Evolutionary conservation across 2,888 invertebrate species (phyloP), one percentile per base, ranked within the genome.

Genomic region (Dolichomitus sp.): DNA sequence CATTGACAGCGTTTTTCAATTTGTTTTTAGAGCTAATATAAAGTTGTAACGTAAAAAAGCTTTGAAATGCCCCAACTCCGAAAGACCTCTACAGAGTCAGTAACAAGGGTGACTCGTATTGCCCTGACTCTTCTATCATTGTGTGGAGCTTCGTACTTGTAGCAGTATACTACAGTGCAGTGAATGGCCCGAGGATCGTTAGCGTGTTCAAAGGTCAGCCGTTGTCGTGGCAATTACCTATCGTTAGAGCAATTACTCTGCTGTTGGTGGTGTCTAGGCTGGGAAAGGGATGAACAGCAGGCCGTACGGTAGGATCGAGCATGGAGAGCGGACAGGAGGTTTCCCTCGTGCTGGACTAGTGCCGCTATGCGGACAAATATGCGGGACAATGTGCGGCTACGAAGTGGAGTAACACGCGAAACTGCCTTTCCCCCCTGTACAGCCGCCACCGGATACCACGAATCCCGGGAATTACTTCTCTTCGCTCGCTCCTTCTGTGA

Each of bases 391-490:
- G 85, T 84, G 86, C 81, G 81, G 77, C 83, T 33, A 50, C 68
- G 59, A 81, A 74, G 72, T 82, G 30, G 78, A 85, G 81, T 82
- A 84, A 68, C 83, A 78, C 83, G 78, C 68, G 80, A 73, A 82
- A 84, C 80, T 68, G 82, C 75, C 37, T 37, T 59, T 17, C 33
- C 59, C 72, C 72, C 77, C 84, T 75, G 86, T 84, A 84, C 74
- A 75, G 79, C 78, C 69, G 69, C 78, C 70, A 72, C 63, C 83
- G 85, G 83, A 87, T 87, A 84, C 86, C 87, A 84, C 80, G 85
- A 87, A 89, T 89, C 84, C 85, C 86, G 77, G 81, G 84, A 87
- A 87, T 88, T 88, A 86, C 86, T 87, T 86, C 79, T 85, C 81
- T 42, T 72, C 69, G 59, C 61, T 61, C 14, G 30, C 52, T 17